phyloP scores from a whole-genome alignment of 2,888 invertebrate species.

The Parthenolecanium corni region DNA sequence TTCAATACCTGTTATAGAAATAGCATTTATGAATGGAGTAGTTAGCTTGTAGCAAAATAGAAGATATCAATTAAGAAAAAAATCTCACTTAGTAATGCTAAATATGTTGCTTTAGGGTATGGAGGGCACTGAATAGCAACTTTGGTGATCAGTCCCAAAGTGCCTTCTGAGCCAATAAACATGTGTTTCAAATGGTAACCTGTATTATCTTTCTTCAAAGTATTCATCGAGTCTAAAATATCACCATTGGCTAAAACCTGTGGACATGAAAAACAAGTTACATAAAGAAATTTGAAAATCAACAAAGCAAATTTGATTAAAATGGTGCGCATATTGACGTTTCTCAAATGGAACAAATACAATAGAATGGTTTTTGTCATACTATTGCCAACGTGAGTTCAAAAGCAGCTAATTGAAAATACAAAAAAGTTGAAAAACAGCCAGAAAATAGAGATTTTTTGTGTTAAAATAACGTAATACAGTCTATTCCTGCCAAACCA shows the following conservation, averaged over 20 bases:
- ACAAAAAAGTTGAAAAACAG: too few species aligned
- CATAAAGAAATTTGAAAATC: background rate
- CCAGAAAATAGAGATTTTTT: too few species aligned
- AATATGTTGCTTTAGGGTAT: slow-evolving; percentile 64
- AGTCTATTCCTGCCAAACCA: too few species aligned
- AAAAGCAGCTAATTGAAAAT: too few species aligned
- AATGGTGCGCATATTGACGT: too few species aligned
- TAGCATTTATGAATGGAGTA: background rate
- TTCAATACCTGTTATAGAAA: slow-evolving; percentile 49
- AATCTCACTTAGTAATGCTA: slow-evolving; percentile 71
- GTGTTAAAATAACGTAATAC: too few species aligned
- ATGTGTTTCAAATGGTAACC: slow-evolving; percentile 93
- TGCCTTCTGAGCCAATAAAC: slow-evolving; percentile 96
- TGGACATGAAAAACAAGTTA: background rate
- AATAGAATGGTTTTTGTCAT: too few species aligned
- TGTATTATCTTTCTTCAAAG: slow-evolving; percentile 88
- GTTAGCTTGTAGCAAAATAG: background rate
- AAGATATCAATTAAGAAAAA: background rate
- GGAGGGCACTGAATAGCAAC: slow-evolving; percentile 83
- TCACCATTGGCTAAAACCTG: slow-evolving; percentile 77
- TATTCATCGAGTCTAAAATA: slow-evolving; percentile 69
- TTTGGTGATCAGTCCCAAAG: slow-evolving; percentile 86
- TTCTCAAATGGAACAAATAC: too few species aligned
- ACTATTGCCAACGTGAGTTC: too few species aligned
- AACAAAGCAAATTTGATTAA: too few species aligned